These are phyloP conservation scores for Guaruba guarouba DNA, from an alignment of 2,113 vertebrate species.

Conservation along the genomic window DNA sequence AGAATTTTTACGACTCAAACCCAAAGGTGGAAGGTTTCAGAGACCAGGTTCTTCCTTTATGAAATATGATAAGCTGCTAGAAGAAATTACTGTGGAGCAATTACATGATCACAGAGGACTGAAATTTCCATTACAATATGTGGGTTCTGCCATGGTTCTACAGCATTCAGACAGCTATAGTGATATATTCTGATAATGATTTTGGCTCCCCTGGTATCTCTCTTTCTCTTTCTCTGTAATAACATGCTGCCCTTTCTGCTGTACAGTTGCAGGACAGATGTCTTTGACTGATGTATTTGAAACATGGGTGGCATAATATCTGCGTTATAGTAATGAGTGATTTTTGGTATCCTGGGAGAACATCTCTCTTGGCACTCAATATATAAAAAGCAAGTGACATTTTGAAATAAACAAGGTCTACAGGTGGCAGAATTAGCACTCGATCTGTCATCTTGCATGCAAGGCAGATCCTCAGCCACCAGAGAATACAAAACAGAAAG, in stretches of 20 bases:
- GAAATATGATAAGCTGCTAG: not conserved
- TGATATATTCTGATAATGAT: constrained; percentile 25
- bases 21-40: not conserved
- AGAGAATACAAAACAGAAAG: not conserved
- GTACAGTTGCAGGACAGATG: constrained; percentile 7
- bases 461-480: not conserved
- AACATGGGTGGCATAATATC: constrained; percentile 34
- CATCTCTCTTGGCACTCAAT: constrained; percentile 16
- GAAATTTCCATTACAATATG: not conserved
- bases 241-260: constrained; percentile 19
- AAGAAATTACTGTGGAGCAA: not conserved
- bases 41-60: not conserved
- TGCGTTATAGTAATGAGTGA: constrained; percentile 27
- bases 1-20: not conserved
- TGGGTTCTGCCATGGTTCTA: not conserved
- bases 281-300: constrained; percentile 44
- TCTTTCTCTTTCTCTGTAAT: constrained; percentile 1
- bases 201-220: constrained; percentile 16
- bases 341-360: constrained; percentile 34
- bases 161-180: not conserved
- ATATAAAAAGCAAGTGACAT: constrained; percentile 44
- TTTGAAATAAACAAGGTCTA: constrained; percentile 62
- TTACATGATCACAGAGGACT: not conserved
- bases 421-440: constrained; percentile 63
- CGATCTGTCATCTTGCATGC: constrained; percentile 40